phyloP scores from a whole-genome alignment of 2,113 vertebrate species.

The Casuarius casuarius region DNA sequence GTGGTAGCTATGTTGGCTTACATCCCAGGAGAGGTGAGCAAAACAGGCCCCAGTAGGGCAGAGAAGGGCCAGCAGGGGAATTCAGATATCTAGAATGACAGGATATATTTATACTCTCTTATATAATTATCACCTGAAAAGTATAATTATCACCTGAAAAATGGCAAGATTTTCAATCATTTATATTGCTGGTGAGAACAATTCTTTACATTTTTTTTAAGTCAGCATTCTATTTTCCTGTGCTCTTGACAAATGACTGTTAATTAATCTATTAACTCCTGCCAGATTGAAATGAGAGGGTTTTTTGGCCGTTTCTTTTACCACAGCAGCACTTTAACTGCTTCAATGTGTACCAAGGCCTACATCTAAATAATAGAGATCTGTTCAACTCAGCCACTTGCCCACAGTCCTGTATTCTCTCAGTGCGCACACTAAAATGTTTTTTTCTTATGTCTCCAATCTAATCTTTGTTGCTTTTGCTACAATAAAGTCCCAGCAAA shows the following conservation, averaged over 20 bases:
- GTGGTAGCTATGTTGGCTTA: not conserved
- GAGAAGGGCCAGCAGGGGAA: not conserved
- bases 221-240: not conserved
- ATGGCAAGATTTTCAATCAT: not conserved
- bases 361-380: no score
- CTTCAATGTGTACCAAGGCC: no score
- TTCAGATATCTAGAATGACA: accelerated
- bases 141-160: not conserved
- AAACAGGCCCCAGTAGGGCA: not conserved
- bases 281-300: not conserved
- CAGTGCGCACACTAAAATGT: not conserved
- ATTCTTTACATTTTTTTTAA: accelerated
- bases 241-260: not conserved
- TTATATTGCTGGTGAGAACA: not conserved
- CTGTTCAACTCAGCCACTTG: accelerated
- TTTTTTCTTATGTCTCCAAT: accelerated
- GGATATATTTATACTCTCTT: not conserved
- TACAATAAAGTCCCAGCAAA: not conserved
- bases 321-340: no score
- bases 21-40: not conserved
- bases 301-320: not conserved
- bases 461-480: no score
- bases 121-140: not conserved
- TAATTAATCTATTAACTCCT: not conserved
- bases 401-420: not conserved